Evolutionary conservation across 1,140 invertebrate genomes (phyloP).

Genomic region (Zaprionus nigranus): DNA sequence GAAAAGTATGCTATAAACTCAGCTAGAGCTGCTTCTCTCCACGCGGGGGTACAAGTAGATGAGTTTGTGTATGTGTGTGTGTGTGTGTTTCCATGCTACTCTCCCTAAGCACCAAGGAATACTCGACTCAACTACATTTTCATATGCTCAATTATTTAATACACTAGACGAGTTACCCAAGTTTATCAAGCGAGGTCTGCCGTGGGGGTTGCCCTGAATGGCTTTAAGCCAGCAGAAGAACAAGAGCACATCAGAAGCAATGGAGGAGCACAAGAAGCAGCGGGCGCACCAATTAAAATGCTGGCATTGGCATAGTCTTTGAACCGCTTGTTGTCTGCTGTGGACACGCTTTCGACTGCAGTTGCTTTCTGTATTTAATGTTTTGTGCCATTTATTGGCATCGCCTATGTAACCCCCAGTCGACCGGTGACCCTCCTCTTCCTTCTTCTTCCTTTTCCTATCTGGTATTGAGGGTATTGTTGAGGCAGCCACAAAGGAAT

Average conservation of each 20-base stretch:
- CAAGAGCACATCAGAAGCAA: not conserved
- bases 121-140: conserved; percentile 65
- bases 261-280: not conserved
- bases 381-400: conserved; percentile 66
- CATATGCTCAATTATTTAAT: conserved; percentile 78
- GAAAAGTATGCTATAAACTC: conserved; percentile 55
- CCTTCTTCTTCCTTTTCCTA: not conserved
- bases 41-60: too few species aligned
- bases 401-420: conserved; percentile 25
- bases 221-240: conserved; percentile 51
- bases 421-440: too few species aligned
- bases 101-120: conserved; percentile 64
- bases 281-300: conserved; percentile 65
- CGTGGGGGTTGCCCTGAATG: conserved; percentile 44
- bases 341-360: conserved; percentile 74
- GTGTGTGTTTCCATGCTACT: conserved; percentile 25
- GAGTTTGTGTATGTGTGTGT: not conserved
- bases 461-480: conserved; percentile 27
- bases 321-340: conserved; percentile 70
- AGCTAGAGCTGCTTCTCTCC: conserved; percentile 18
- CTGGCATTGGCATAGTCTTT: conserved; percentile 65
- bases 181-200: conserved; percentile 37
- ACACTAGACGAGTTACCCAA: conserved; percentile 46
- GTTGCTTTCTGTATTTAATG: conserved; percentile 55
- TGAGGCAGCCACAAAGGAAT: conserved; percentile 52